Evolutionary conservation across 2,888 invertebrate species (phyloP).

Genomic region (Rhamnusium bicolor): DNA sequence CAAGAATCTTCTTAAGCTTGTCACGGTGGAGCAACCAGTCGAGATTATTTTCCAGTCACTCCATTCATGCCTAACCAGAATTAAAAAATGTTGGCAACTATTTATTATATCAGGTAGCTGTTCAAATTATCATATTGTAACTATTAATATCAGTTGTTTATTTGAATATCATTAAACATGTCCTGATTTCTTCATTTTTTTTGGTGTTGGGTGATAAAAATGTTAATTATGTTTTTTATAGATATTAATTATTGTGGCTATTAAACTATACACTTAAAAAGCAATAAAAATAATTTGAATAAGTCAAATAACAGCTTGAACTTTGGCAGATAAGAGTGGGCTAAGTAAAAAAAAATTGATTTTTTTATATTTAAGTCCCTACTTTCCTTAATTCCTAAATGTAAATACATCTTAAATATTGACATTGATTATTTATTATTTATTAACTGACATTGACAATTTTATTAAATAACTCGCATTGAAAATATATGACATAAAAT

Average conservation of each 20-base stretch:
- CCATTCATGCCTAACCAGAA: constrained; percentile 1
- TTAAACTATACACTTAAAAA: not conserved
- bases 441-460: no score
- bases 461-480: no score
- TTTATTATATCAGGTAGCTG: not conserved
- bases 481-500: no score
- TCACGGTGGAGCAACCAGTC: not conserved
- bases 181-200: constrained; percentile 1
- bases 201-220: not conserved
- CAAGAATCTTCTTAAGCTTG: constrained; percentile 18
- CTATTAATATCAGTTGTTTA: not conserved
- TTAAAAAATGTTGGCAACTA: not conserved
- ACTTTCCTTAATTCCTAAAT: no score
- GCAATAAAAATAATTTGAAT: no score
- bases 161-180: not conserved
- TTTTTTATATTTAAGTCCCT: no score
- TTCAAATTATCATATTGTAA: not conserved
- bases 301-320: no score
- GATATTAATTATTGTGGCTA: not conserved
- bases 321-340: no score
- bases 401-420: no score
- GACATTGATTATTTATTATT: no score
- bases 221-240: not conserved
- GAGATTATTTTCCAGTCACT: not conserved
- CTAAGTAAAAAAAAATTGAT: no score